A percentile compares a stretch with the other conserved stretches of the same genome.
Conservation (phyloP, 2,113 vertebrate genomes). For the Chrysemys picta region DNA sequence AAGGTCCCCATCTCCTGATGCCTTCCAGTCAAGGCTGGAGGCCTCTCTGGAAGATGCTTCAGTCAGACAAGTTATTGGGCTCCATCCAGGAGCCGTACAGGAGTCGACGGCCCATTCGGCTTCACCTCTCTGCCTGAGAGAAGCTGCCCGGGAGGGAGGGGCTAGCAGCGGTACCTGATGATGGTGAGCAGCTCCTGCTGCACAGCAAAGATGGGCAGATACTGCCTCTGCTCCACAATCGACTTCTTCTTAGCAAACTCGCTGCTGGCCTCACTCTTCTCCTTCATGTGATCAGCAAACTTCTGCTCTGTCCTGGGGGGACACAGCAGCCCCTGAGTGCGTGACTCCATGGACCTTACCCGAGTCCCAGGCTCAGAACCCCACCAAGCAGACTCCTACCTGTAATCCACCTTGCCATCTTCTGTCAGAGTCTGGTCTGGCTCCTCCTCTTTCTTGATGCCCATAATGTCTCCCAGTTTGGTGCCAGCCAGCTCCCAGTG, state of each 20-base stretch:
- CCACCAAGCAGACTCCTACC: conserved; percentile 69
- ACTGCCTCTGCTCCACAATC: conserved; percentile 95
- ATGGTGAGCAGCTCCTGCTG: conserved; percentile 96
- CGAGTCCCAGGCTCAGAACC: rapidly evolving
- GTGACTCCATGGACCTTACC: not conserved
- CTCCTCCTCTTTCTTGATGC: conserved; percentile 93
- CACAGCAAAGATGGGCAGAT: conserved; percentile 96
- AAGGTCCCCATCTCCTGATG: not conserved
- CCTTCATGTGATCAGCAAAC: conserved; percentile 98
- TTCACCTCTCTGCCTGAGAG: no score
- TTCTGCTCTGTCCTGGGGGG: conserved; percentile 92
- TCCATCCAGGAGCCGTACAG: not conserved
- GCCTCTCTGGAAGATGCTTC: not conserved
- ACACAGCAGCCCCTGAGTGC: not conserved
- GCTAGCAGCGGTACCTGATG: conserved; percentile 84
- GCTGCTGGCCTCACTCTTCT: conserved; percentile 93
- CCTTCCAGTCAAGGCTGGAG: not conserved
- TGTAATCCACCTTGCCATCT: conserved; percentile 97
- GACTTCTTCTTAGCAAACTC: conserved; percentile 98
- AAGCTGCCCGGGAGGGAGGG: not conserved
- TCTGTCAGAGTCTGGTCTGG: conserved; percentile 84
- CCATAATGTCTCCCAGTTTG: conserved; percentile 98
- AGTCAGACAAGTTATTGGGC: not conserved
- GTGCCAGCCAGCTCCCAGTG: conserved; percentile 99
- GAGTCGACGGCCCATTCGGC: no score